Base-by-base conservation (phyloP, 2,797 vertebrate genomes). In the Australoheros facetus region DNA sequence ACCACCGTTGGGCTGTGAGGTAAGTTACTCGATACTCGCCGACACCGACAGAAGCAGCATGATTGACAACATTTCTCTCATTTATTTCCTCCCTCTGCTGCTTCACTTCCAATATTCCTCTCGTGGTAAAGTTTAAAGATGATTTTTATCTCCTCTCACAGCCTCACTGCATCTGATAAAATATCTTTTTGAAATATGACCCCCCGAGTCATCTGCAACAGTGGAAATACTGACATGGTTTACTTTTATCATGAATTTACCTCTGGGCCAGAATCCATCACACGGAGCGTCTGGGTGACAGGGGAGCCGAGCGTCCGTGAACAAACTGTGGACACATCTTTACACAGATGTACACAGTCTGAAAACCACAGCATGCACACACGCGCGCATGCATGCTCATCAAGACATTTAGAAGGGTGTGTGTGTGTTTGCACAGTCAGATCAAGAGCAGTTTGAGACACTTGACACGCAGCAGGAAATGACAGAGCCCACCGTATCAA, bases 11-110 rank as follows among this genome's bases (percentile, higher is more conserved):
- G 53, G 60, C 73, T 73, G 87, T 87, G 92, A 90, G 89, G 79
- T 92, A 83, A 91, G 93, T 90, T 89, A 94, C 91, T 79, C 9
- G 77, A 92, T 80, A 82, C 89, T 54, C 57, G 78, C 92, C 90
- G 91, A 94, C 92, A 89, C 73, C 77, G 85, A 81, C 85, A 84
- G 90, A 89, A 89, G 84, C 83, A 53, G 70, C 26, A 23, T 88
- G 92, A 95, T 87, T 82, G 89, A 93, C 88, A 78, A 39, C 2
- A 19, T 39, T 78, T 77, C 71, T 78, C 80, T 62, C 82, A 1
- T 87, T 81, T 84, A 77, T 87, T 87, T 85, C 83, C 87, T 71
- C 75, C 62, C 81, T 83, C 85, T 73, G 85, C 85, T 71, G 73
- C 87, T 84, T 87, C 78, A 37, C 77, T 77, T 79, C 82, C 80